Base-by-base conservation (phyloP, 2,888 invertebrate genomes). In the Protodeltote pygarga region DNA sequence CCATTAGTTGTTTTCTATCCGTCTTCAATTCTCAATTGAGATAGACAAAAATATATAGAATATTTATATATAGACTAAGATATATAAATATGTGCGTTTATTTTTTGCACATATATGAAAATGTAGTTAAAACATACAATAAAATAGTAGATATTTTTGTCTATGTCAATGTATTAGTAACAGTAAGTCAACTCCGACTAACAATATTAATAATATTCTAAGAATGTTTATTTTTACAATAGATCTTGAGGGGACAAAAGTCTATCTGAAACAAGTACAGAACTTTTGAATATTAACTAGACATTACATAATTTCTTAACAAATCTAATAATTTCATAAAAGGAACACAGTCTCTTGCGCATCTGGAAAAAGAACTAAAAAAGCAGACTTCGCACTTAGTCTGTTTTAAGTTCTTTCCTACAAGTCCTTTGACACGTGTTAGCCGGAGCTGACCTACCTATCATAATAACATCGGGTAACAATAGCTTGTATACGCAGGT, bases 401-500 rank as follows among this genome's bases (percentile, higher is more conserved):
- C n/a, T n/a, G n/a, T n/a, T n/a, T n/a, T n/a, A n/a, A n/a, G n/a
- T n/a, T n/a, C n/a, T n/a, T n/a, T n/a, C n/a, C n/a, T n/a, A n/a
- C n/a, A n/a, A n/a, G n/a, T n/a, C 15, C 6, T 23, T 16, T 17
- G 10, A 13, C 21, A 21, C 21, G 17, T 38, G 42, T 61, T 65
- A 60, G 61, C 51, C 65, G 65, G 66, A 65, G 65, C 41, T 61
- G 66, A 52, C 65, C 31, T 33, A 32, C 44, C 0, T 5, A 33
- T 4, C 10, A 19, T 8, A 5, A 21, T 24, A n/a, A n/a, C 32
- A 15, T 0, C 14, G 3, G 8, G n/a, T 47, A 48, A 41, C 32
- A 8, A 11, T 2, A 41, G 21, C 15, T 9, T 50, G 5, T 16
- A 25, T 19, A 31, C 24, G 2, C 87, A 94, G 91, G 94, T 94